Percentiles rank a stretch among this genome's conserved stretches.
Evolutionary conservation across 2,888 invertebrate species (phyloP).

Genomic region (Belgica antarctica): DNA sequence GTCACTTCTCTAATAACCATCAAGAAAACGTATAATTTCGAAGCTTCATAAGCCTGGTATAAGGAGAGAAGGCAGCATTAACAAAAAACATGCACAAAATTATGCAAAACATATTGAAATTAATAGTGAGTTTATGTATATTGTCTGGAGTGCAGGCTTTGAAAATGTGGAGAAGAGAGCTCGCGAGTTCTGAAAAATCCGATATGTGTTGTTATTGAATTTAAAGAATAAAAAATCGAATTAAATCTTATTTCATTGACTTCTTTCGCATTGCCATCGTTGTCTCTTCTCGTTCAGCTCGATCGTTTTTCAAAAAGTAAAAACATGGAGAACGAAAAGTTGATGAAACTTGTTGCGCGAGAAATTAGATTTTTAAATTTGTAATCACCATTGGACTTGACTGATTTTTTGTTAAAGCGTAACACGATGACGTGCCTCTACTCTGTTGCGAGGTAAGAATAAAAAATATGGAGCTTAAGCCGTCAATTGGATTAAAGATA

Average conservation of each 20-base stretch:
- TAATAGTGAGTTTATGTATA: slow-evolving; percentile 41
- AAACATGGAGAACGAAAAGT: background rate
- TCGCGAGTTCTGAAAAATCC: background rate
- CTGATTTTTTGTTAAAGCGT: slow-evolving; percentile 7
- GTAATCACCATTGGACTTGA: slow-evolving; percentile 33
- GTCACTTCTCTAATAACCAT: background rate
- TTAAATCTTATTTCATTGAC: slow-evolving; percentile 28
- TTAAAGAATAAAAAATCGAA: slow-evolving; percentile 39
- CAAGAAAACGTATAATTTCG: slow-evolving; percentile 1
- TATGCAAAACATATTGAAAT: slow-evolving; percentile 42
- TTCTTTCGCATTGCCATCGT: background rate
- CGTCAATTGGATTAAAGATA: slow-evolving; percentile 37
- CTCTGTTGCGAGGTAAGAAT: background rate
- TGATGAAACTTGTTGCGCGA: slow-evolving; percentile 14
- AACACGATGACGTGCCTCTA: slow-evolving; percentile 2
- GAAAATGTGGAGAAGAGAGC: background rate
- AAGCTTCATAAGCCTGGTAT: slow-evolving; percentile 6
- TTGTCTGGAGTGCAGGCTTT: background rate
- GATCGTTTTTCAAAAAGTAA: background rate
- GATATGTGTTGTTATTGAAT: slow-evolving; percentile 35
- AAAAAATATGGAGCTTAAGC: slow-evolving; percentile 17
- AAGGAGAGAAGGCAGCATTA: background rate
- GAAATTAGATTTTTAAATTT: slow-evolving; percentile 11
- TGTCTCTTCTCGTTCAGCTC: background rate
- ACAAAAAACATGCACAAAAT: slow-evolving; percentile 38